Conservation (phyloP, 2,888 invertebrate genomes). For the Sericinus montela region DNA sequence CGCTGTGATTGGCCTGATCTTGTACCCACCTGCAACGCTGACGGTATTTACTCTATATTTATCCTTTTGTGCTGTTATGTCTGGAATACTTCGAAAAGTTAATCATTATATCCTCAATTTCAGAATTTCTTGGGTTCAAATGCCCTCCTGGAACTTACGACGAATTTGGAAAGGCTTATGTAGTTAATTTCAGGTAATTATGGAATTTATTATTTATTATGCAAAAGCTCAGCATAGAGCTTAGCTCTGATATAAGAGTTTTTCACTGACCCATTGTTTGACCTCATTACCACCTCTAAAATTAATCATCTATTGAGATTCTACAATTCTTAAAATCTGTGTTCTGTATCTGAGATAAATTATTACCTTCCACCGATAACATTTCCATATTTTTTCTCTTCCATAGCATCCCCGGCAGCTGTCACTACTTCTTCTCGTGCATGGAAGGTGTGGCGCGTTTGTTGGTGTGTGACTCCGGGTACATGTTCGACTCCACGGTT, state of each 20-base stretch:
- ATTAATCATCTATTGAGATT: no score
- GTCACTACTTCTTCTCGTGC: conserved; percentile 55
- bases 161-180: conserved; percentile 30
- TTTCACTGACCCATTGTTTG: no score
- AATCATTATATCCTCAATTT: conserved; percentile 23
- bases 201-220: no score
- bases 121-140: conserved; percentile 50
- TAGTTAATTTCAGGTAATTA: conserved; percentile 46
- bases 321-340: no score
- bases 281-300: no score
- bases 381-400: neutral
- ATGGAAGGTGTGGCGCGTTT: conserved; percentile 40
- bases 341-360: no score
- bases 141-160: conserved; percentile 44
- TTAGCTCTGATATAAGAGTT: no score
- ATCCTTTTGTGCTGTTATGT: no score
- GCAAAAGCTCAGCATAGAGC: no score
- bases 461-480: conserved; percentile 49
- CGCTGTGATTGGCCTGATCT: conserved; percentile 92
- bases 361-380: no score
- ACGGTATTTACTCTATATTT: conserved; percentile 50
- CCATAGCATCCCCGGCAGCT: conserved; percentile 44
- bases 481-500: conserved; percentile 40
- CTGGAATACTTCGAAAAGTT: no score
- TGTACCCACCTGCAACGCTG: conserved; percentile 82